Evolutionary conservation across 1,140 invertebrate genomes (phyloP), one percentile per base, ranked within the genome.

Genomic region (Mamestra configurata): DNA sequence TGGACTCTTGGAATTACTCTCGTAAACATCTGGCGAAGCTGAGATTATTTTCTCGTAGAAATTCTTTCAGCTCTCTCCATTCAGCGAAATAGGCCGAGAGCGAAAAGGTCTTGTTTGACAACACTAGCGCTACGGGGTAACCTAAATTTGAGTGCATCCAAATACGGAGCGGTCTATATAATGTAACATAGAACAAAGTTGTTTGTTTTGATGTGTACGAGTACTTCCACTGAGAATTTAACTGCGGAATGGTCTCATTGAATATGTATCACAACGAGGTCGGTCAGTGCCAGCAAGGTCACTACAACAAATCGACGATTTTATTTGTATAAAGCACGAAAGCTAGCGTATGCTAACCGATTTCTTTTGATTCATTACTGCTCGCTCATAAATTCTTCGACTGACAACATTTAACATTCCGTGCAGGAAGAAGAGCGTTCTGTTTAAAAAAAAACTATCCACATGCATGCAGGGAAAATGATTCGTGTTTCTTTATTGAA

Each of bases 241-340:
- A 76, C 51, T 75, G 57, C 57, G 43, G 46, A 53, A 59, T 61
- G 43, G 66, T 77, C 76, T 83, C 82, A 84, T 85, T 86, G 84
- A 86, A 83, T 85, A 87, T 87, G 84, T 70, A 87, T 81, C 82
- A 75, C 55, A 24, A 55, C 80, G 84, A 87, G 84, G 84, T 86
- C 86, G 84, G 86, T 84, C 82, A 87, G 73, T 84, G 84, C 66
- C 82, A 83, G 82, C 86, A 87, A 86, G 84, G 84, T 86, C 81
- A 83, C 73, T 18, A 27, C 66, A 70, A 70, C 20, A 40, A 76
- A 46, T 49, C 57, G 57, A 35, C 57, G 37, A 76, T 61, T 31
- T 64, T 76, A 75, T 75, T 57, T 72, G 46, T 53, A 72, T 72
- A 22, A 40, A 76, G 64, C 57, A 61, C 49, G 73, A 49, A 75